Conservation (phyloP, 2,113 vertebrate genomes). For the Hemiscyllium ocellatum region DNA sequence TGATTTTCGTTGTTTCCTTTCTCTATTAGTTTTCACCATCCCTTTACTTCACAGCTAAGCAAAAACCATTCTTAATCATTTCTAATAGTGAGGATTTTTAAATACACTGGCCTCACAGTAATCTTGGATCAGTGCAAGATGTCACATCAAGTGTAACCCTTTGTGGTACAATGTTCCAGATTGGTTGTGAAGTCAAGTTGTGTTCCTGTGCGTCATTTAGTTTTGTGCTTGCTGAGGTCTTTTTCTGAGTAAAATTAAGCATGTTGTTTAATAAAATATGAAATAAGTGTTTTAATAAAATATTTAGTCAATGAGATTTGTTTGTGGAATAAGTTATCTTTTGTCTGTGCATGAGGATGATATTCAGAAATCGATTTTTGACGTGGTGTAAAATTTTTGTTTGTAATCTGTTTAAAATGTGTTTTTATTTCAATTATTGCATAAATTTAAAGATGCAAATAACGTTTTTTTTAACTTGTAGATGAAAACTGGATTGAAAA, state of each 20-base stretch:
- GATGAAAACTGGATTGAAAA: constrained; percentile 85
- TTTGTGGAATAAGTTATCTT: background rate
- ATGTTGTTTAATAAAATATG: too few species aligned
- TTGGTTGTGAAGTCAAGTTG: background rate
- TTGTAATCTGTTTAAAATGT: background rate
- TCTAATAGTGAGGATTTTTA: background rate
- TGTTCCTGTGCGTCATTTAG: background rate
- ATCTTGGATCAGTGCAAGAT: background rate
- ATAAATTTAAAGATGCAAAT: background rate
- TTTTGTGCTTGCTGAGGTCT: background rate
- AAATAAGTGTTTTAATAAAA: background rate
- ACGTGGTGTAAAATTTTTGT: background rate
- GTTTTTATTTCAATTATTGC: background rate
- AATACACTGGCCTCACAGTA: background rate
- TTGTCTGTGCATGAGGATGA: background rate
- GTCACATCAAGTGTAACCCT: background rate
- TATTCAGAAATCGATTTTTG: background rate
- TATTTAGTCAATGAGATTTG: background rate
- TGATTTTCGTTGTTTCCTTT: background rate
- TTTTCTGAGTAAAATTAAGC: background rate
- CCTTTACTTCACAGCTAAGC: background rate
- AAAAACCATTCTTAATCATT: background rate
- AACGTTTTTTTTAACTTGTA: constrained; percentile 44
- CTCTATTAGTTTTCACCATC: background rate
- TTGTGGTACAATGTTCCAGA: background rate